Evolutionary conservation across 1,140 invertebrate species (phyloP), one percentile per base, ranked within the genome.

Genomic region (Drosophila pruinosa): DNA sequence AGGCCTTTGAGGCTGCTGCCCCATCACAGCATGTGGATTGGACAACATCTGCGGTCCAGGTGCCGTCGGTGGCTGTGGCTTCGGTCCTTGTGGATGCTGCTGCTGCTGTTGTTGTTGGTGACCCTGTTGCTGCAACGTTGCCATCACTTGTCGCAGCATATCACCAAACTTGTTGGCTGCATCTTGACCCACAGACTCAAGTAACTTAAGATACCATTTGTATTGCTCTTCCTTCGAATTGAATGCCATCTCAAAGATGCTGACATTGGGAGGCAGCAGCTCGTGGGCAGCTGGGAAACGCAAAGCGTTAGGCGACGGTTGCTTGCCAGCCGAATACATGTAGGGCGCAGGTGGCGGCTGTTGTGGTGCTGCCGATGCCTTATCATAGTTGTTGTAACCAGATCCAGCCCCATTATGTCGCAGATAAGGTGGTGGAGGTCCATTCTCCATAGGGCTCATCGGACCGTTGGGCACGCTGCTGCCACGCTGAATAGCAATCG

Each of bases 191-290:
- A 91, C 89, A 0, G 77, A 79, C 39, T 92, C 90, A 2, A 86
- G 64, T 4, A 91, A 76, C 15, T 90, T 90, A 4, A 83, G 59
- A 34, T 89, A 92, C 90, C 90, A 91, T 50, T 91, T 90, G 26
- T 91, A 91, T 61, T 92, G 91, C 54, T 86, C 82, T 26, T 91
- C 91, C 68, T 91, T 91, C 0, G 91, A 71, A 41, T 91, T 89
- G 31, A 89, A 89, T 2, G 89, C 86, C 90, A 91, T 91, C 15
- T 91, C 91, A 38, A 90, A 91, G 56, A 91, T 91, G 59, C 64
- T 90, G 19, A 91, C 86, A 70, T 91, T 91, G 6, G 91, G 86
- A n/a, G 91, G 89, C 68, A 90, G 63, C 17, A 92, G 59, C 38
- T 91, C 91, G 4, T 88, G 89, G 61, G 53, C 92, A 73, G 67